phyloP scores from a whole-genome alignment of 1,140 invertebrate species.

The Elysia chlorotica region DNA sequence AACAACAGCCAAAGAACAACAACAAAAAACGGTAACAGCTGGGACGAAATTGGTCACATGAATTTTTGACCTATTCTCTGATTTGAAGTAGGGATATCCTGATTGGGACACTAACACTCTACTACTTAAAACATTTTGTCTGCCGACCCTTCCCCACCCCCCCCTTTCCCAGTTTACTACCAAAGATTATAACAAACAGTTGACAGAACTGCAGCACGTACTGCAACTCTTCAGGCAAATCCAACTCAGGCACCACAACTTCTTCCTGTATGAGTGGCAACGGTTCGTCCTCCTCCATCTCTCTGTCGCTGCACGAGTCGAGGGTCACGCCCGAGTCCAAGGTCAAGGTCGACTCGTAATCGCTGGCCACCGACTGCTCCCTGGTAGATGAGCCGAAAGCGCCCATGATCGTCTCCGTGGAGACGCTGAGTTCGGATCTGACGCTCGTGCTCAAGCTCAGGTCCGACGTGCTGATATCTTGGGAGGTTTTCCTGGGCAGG shows the following conservation, averaged over 20 bases:
- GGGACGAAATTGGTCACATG: no score
- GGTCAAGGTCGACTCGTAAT: conserved; percentile 23
- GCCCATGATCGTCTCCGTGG: conserved; percentile 9
- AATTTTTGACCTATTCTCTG: no score
- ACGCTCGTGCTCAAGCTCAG: neutral
- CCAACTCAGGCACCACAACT: conserved; percentile 2
- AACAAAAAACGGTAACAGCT: no score
- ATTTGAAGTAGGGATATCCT: no score
- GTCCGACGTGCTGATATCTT: conserved; percentile 6
- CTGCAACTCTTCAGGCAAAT: neutral
- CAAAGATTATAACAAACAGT: neutral
- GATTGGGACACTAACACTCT: no score
- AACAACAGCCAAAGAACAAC: no score
- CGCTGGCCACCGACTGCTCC: conserved; percentile 28
- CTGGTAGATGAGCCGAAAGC: conserved; percentile 8
- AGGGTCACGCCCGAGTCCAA: conserved; percentile 25
- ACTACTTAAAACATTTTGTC: no score
- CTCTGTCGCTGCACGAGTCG: conserved; percentile 19
- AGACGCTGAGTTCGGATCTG: neutral
- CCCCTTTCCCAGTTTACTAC: neutral
- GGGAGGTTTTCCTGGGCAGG: conserved; percentile 19
- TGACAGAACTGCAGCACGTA: neutral
- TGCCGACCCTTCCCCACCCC: neutral
- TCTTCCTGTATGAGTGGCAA: conserved; percentile 18
- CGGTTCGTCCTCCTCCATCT: conserved; percentile 15